Base-by-base conservation (phyloP, 2,113 vertebrate species). In the Thomomys bottae region DNA sequence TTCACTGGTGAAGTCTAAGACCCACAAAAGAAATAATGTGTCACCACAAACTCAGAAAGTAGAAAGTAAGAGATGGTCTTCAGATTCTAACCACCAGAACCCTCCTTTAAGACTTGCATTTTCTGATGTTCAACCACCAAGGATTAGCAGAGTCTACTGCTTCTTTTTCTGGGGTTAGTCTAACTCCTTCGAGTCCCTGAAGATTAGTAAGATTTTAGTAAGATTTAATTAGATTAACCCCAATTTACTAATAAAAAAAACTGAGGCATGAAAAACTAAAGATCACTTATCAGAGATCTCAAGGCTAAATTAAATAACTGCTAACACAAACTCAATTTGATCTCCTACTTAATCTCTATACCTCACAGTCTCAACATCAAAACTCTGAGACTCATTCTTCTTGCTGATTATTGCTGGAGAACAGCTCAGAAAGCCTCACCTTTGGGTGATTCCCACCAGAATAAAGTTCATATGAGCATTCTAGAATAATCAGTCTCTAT, bases 221-320 rank as follows among this genome's bases (percentile, higher is more conserved):
- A 28, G 40, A 30, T 82, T 77, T 85, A 85, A 83, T 23, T 15
- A 83, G 66, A 42, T 54, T 87, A 63, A 63, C n/a, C 28, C n/a
- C 26, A 72, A 75, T 30, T 82, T 64, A 75, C 57, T 67, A 45
- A 12, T 85, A 38, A 82, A 36, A 36, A 40, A 91, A 91, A 91
- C 23, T 32, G 49, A 42, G 49, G 66, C 24, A 61, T 15, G 40
- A 6, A 82, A 68, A 72, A 32, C 40, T 63, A 73, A 84, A n/a
- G 36, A n/a, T 71, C 61, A 81, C 3, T 77, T 73, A 64, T 20
- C 7, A 61, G 23, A 57, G 9, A 66, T 54, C 28, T 77, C 36
- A 68, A 72, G 54, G 59, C 11, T 72, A 88, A 49, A n/a, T n/a
- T 71, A 68, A 84, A n/a, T n/a, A n/a, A 3, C 26, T 40, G 6